These are phyloP conservation scores for Drymonia ruficornis DNA, from an alignment of 2,888 invertebrate genomes.

Conservation along the genomic window DNA sequence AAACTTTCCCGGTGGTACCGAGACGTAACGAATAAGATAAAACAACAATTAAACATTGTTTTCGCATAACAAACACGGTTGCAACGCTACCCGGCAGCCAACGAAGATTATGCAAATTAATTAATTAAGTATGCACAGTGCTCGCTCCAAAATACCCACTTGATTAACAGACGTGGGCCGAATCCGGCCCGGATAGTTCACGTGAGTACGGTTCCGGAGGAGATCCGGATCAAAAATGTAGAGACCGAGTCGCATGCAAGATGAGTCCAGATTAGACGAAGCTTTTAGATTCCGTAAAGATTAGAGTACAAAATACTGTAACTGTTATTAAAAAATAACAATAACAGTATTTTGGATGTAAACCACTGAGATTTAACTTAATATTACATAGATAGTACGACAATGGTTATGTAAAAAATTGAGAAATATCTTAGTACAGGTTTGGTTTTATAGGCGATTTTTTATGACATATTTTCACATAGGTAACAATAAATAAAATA, in stretches of 20 bases:
- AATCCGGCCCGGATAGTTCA: conserved; percentile 35
- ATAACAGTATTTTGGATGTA: too few relatives aligned
- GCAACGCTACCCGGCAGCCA: conserved; percentile 31
- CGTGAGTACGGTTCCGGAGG: conserved; percentile 11
- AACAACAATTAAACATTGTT: conserved; percentile 36
- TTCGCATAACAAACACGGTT: conserved; percentile 25
- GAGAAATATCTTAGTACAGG: too few relatives aligned
- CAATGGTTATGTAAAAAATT: too few relatives aligned
- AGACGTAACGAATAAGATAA: conserved; percentile 24
- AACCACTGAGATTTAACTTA: too few relatives aligned
- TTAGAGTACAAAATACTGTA: background rate
- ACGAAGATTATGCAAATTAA: conserved; percentile 51
- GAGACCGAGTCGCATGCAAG: conserved; percentile 15
- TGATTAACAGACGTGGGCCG: conserved; percentile 46
- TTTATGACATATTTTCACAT: too few relatives aligned
- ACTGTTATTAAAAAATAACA: too few relatives aligned
- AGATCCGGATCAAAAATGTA: conserved; percentile 6
- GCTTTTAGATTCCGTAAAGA: background rate
- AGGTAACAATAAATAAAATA: too few relatives aligned
- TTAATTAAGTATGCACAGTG: conserved; percentile 44
- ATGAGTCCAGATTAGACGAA: background rate
- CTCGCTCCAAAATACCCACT: conserved; percentile 45
- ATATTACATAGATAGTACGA: too few relatives aligned
- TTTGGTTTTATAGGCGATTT: too few relatives aligned
- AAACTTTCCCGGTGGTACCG: conserved; percentile 13